phyloP scores from a whole-genome alignment of 2,797 vertebrate species.

The Hapalemur alaotrensis region DNA sequence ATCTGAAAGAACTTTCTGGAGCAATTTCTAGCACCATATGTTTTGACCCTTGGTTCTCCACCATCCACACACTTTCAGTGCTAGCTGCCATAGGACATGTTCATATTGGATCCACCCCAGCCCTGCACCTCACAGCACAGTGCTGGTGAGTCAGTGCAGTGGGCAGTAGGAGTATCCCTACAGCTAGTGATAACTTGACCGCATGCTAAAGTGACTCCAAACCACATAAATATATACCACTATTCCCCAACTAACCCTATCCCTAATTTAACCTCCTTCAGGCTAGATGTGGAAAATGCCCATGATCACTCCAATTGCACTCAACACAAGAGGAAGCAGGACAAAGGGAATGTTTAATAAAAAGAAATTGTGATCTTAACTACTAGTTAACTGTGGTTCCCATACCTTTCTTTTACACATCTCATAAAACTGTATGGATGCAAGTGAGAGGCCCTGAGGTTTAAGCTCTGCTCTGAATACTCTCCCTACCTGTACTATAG shows the following conservation, averaged over 20 bases:
- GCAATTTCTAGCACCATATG: background rate
- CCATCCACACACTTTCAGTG: background rate
- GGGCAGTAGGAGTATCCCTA: background rate
- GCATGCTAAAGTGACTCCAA: background rate
- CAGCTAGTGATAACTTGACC: background rate
- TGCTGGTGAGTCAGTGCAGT: background rate
- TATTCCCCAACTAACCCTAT: background rate
- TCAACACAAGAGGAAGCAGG: background rate
- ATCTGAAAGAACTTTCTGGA: background rate
- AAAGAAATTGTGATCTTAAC: background rate
- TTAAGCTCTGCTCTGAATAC: background rate
- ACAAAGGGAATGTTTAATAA: background rate
- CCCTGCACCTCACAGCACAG: background rate
- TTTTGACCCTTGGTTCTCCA: background rate
- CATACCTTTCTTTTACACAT: background rate
- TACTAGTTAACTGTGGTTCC: fast-evolving
- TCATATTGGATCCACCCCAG: background rate
- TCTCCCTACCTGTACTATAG: background rate
- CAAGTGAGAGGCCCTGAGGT: background rate
- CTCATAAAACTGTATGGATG: fast-evolving
- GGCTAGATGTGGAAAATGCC: background rate
- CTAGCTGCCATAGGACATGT: background rate
- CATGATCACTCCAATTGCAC: background rate
- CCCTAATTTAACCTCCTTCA: background rate
- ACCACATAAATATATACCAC: background rate